A percentile compares a stretch with the other conserved stretches of the same genome.
Conservation (phyloP, 2,888 invertebrate genomes). For the Leuctra nigra region DNA sequence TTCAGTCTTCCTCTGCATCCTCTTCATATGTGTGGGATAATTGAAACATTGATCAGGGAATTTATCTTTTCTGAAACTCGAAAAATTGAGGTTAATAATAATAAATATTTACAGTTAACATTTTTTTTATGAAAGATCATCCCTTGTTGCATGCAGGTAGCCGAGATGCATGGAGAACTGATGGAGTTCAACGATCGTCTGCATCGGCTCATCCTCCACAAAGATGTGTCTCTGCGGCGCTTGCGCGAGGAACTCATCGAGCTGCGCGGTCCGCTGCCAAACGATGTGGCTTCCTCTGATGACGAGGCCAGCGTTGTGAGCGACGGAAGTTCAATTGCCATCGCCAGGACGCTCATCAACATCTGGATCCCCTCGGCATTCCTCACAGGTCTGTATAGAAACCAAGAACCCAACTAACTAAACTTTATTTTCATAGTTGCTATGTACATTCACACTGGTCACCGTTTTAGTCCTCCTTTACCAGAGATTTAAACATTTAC, state of each 20-base stretch:
- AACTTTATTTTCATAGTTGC: too few relatives aligned
- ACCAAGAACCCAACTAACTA: too few relatives aligned
- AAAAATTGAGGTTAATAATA: too few relatives aligned
- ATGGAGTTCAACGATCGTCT: slow-evolving; percentile 87
- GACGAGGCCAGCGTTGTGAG: slow-evolving; percentile 40
- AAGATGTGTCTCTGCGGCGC: slow-evolving; percentile 52
- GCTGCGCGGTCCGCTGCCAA: slow-evolving; percentile 55
- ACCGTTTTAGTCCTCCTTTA: too few relatives aligned
- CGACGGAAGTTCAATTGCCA: slow-evolving; percentile 31
- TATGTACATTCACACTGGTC: too few relatives aligned
- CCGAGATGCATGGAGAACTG: slow-evolving; percentile 90
- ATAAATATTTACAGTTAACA: too few relatives aligned
- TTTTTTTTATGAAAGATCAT: too few relatives aligned
- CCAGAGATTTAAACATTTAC: too few relatives aligned
- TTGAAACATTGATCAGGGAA: too few relatives aligned
- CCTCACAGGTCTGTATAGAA: slow-evolving; percentile 58
- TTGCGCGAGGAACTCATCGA: slow-evolving; percentile 57
- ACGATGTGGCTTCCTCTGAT: slow-evolving; percentile 41
- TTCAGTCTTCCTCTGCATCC: too few relatives aligned
- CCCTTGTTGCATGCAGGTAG: slow-evolving; percentile 59
- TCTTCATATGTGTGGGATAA: too few relatives aligned
- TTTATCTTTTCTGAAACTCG: too few relatives aligned
- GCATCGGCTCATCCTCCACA: slow-evolving; percentile 58
- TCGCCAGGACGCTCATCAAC: slow-evolving; percentile 53
- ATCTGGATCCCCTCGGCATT: slow-evolving; percentile 86